These are phyloP conservation scores for Perizoma affinitatum DNA, from an alignment of 2,888 invertebrate genomes.

Conservation along the genomic window DNA sequence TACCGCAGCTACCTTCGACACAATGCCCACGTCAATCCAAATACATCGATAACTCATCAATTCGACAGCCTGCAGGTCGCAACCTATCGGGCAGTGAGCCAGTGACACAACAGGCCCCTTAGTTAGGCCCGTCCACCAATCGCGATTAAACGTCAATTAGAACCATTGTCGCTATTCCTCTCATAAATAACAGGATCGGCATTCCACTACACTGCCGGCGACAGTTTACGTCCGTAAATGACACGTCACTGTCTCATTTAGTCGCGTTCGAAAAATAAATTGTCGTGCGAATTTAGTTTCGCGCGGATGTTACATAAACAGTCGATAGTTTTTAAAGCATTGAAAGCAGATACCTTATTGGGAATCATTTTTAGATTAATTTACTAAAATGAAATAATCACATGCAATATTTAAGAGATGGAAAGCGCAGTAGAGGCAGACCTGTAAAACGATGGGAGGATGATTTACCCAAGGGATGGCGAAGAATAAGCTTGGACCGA, in stretches of 20 bases:
- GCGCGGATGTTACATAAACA: too few species aligned
- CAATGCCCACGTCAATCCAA: slow-evolving; percentile 34
- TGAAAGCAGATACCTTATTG: slow-evolving; percentile 6
- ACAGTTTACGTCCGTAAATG: slow-evolving; percentile 44
- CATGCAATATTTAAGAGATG: too few species aligned
- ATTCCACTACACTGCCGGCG: slow-evolving; percentile 35
- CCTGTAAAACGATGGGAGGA: too few species aligned
- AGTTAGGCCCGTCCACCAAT: slow-evolving; percentile 57
- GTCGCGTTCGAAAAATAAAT: slow-evolving; percentile 43
- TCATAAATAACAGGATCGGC: slow-evolving; percentile 64
- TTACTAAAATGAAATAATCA: too few species aligned
- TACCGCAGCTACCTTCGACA: slow-evolving; percentile 27
- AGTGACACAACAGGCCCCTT: slow-evolving; percentile 56
- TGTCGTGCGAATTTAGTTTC: slow-evolving; percentile 19
- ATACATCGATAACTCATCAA: slow-evolving; percentile 35
- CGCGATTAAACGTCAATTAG: slow-evolving; percentile 78
- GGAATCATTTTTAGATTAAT: too few species aligned
- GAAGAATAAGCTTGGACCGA: too few species aligned
- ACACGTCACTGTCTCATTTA: slow-evolving; percentile 51
- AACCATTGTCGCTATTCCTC: slow-evolving; percentile 67
- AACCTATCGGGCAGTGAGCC: slow-evolving; percentile 31
- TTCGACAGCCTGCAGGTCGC: slow-evolving; percentile 31
- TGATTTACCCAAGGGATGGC: too few species aligned
- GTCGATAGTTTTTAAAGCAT: slow-evolving; percentile 1
- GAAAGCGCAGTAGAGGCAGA: too few species aligned